Evolutionary conservation across 2,797 vertebrate species (phyloP).

Genomic region (Linurgus olivaceus): DNA sequence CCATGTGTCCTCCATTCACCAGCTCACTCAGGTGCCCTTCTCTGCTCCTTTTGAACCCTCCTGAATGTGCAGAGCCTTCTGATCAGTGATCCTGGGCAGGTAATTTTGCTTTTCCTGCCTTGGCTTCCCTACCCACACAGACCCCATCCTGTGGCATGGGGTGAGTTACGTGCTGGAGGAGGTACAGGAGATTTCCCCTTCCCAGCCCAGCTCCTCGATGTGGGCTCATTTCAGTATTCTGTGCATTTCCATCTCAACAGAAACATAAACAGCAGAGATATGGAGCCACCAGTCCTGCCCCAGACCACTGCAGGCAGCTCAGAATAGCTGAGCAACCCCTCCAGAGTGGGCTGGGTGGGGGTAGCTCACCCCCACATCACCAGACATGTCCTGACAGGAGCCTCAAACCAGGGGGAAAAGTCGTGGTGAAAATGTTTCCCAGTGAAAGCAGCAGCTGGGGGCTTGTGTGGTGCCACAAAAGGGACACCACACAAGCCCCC

Average conservation of each 20-base stretch:
- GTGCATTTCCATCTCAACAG: neutral
- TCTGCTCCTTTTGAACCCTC: neutral
- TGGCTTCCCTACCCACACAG: neutral
- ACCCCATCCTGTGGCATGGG: neutral
- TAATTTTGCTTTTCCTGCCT: neutral
- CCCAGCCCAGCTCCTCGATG: neutral
- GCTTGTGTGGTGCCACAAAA: neutral
- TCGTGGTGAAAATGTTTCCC: neutral
- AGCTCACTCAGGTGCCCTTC: neutral
- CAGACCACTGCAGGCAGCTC: neutral
- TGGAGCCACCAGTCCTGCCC: neutral
- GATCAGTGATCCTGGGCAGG: neutral
- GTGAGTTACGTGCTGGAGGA: neutral
- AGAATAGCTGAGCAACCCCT: neutral
- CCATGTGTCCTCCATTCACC: neutral
- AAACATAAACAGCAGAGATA: neutral
- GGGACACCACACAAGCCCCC: no score
- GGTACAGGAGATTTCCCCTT: neutral
- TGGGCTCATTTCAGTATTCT: neutral
- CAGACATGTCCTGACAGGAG: neutral
- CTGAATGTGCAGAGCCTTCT: neutral
- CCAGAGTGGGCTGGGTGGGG: neutral
- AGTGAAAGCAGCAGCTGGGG: neutral
- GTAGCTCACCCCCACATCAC: neutral
- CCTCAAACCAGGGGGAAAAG: neutral